phyloP scores from a whole-genome alignment of 2,113 vertebrate species.

The Myotis yumanensis region DNA sequence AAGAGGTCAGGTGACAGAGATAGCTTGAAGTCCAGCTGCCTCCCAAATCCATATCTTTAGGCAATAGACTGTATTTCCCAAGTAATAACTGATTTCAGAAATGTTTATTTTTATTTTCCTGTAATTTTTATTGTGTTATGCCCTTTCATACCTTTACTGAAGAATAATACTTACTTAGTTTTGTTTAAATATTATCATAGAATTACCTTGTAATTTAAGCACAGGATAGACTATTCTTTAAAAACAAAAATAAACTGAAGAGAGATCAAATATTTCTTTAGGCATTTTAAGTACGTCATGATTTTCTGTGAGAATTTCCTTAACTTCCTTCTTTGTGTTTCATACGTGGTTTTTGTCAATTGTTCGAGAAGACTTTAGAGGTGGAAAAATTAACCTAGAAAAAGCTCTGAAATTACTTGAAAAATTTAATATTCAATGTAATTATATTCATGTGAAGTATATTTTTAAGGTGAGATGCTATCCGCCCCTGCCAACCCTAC shows the following conservation, averaged over 20 bases:
- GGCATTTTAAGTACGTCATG: constrained; percentile 15
- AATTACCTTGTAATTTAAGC: neutral
- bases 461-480: constrained; percentile 84
- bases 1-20: neutral
- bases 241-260: constrained; percentile 17
- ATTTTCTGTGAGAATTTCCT: constrained; percentile 78
- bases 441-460: constrained; percentile 75
- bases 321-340: constrained; percentile 68
- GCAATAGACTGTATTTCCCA: neutral
- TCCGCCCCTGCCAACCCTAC: neutral
- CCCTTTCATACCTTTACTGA: neutral
- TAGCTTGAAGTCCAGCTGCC: neutral
- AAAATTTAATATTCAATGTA: constrained; percentile 78
- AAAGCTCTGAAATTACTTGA: constrained; percentile 79
- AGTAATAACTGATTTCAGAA: neutral
- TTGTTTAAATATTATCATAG: neutral
- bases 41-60: neutral
- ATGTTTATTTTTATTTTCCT: neutral
- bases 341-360: constrained; percentile 82
- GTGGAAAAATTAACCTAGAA: constrained; percentile 77
- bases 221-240: neutral
- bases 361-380: constrained; percentile 81
- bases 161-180: neutral
- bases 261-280: neutral
- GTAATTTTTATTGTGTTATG: neutral